Evolutionary conservation across 2,888 invertebrate species (phyloP), one percentile per base, ranked within the genome.

Genomic region (Cheilosia soror): DNA sequence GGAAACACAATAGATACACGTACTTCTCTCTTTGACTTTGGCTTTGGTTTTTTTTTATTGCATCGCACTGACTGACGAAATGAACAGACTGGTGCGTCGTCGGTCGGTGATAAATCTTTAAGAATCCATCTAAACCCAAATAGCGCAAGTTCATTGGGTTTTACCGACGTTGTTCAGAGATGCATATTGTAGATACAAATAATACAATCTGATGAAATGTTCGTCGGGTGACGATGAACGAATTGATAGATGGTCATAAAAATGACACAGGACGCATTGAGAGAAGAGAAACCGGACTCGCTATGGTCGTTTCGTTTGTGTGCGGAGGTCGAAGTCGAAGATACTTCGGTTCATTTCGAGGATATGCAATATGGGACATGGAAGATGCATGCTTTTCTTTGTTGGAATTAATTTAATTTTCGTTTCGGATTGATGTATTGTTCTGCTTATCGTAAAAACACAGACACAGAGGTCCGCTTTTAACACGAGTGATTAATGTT

Each of bases 401-500:
- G n/a, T 65, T 53, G 62, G 63, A 79, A 79, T 84, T 65, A 84
- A 79, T 84, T 84, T 75, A 63, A 79, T 79, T 79, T 79, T 69
- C 58, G 69, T 63, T 60, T 76, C 65, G 40, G 72, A 63, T 81
- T 69, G 81, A 76, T 76, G 62, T 76, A 81, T 76, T 57, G 51
- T 81, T 69, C 62, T 63, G 0, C 55, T 47, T 69, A 63, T 53
- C 58, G 58, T 37, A 44, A 33, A 33, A 40, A 49, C 53, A n/a
- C 25, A 2, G 60, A 2, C n/a, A 37, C 11, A 69, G 44, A 75
- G n/a, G 57, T 79, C 25, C 69, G 63, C 58, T 51, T 65, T 79
- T 69, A 84, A 65, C 65, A 69, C 53, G 63, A 69, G 63, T 84
- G 83, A 84, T 84, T 84, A 84, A 84, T 84, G 71, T 76, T 68